Percentiles rank a stretch among this genome's conserved stretches.
Conservation (phyloP, 2,888 invertebrate species). For the Drosophila gaucha region DNA sequence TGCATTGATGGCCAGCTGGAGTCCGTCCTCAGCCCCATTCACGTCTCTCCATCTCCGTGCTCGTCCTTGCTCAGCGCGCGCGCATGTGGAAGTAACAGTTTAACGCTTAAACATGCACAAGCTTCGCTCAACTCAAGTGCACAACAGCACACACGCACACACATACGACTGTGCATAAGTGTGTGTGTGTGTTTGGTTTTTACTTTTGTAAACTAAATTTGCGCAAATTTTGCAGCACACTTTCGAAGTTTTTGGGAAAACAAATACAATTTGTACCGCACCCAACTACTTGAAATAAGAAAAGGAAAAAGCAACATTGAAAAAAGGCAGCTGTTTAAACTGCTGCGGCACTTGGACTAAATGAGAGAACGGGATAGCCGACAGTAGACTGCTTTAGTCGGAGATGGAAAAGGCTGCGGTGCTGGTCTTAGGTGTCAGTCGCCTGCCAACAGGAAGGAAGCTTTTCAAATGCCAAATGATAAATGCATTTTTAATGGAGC, state of each 20-base stretch:
- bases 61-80: constrained; percentile 41
- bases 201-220: constrained; percentile 66
- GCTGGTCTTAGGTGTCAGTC: constrained; percentile 60
- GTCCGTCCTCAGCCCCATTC: constrained; percentile 33
- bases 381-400: constrained; percentile 18
- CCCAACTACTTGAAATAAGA: constrained; percentile 29
- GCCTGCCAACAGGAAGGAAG: constrained; percentile 74
- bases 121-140: constrained; percentile 55
- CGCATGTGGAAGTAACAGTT: constrained; percentile 77
- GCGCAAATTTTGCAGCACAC: constrained; percentile 54
- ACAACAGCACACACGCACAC: constrained; percentile 21
- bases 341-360: constrained; percentile 34
- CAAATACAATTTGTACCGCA: constrained; percentile 68
- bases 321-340: constrained; percentile 48
- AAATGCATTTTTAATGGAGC: constrained; percentile 77
- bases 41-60: constrained; percentile 1
- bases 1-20: constrained; percentile 72
- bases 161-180: constrained; percentile 11
- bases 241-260: constrained; percentile 49
- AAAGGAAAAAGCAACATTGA: constrained; percentile 7
- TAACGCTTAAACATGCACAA: constrained; percentile 76
- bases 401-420: constrained; percentile 28
- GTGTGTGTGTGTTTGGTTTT: constrained; percentile 49
- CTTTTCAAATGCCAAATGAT: constrained; percentile 78
- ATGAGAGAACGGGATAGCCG: constrained; percentile 14